A percentile compares a stretch with the other conserved stretches of the same genome.
Conservation (phyloP, 2,888 invertebrate species). For the Polyommatus icarus region DNA sequence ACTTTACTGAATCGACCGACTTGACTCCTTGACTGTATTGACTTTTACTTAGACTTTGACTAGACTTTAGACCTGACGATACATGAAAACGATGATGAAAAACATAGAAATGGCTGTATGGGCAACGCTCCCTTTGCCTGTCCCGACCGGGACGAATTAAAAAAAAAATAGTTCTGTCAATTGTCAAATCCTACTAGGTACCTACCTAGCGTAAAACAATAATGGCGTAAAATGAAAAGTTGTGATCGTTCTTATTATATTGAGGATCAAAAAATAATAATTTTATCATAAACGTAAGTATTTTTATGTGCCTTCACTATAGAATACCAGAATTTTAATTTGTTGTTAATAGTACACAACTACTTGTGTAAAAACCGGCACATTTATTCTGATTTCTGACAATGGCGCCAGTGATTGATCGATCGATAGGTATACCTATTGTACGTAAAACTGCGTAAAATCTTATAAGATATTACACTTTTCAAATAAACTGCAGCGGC, state of each 20-base stretch:
- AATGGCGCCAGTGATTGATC: constrained; percentile 40
- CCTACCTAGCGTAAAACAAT: neutral
- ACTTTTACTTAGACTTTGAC: too few species aligned
- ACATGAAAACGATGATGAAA: too few species aligned
- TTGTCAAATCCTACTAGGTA: neutral
- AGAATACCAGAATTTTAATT: neutral
- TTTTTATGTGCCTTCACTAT: neutral
- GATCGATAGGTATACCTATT: constrained; percentile 37
- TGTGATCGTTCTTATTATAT: neutral
- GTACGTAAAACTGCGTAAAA: constrained; percentile 23
- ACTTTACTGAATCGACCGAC: too few species aligned
- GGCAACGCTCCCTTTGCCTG: too few species aligned
- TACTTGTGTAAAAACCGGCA: constrained; percentile 34
- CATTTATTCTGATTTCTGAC: constrained; percentile 33
- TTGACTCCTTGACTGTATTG: too few species aligned
- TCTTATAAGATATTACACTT: neutral
- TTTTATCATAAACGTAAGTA: constrained; percentile 25
- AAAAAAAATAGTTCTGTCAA: neutral
- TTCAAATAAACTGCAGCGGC: neutral
- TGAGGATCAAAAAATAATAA: constrained; percentile 20
- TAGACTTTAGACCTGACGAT: too few species aligned
- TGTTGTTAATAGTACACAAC: neutral
- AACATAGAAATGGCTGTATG: too few species aligned
- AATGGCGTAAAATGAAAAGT: constrained; percentile 25
- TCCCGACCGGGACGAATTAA: too few species aligned